Evolutionary conservation across 2,888 invertebrate species (phyloP), one percentile per base, ranked within the genome.

Genomic region (Trilocha varians): DNA sequence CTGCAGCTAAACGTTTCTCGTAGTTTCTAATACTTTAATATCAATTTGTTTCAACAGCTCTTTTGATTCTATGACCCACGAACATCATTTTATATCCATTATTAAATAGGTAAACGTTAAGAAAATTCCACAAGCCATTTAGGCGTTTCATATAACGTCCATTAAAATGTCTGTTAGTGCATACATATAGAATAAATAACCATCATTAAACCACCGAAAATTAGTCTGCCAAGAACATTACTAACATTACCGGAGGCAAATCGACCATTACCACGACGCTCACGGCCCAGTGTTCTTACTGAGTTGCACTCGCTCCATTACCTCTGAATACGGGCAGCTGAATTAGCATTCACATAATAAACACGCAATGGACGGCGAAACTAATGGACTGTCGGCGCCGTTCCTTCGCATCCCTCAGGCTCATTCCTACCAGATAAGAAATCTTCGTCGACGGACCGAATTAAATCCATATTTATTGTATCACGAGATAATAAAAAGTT

Each of bases 311-410:
- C 47, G 46, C 62, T 64, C 64, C 60, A 67, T 68, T 62, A 63
- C 48, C 62, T 61, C 58, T 64, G 65, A 62, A 61, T 65, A 55
- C 57, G 59, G 62, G 61, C 50, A 62, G 62, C 59, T 69, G 61
- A 70, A 76, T 78, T 78, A 76, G 64, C 69, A 68, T 74, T 66
- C 61, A 64, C 62, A 68, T 66, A 65, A 69, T 73, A 71, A 73
- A 75, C 72, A 73, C 70, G 77, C 73, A 74, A 76, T 78, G 78
- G 78, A 76, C 73, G 72, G 78, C 73, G 70, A 76, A 65, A 76
- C 78, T 76, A 78, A 78, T 80, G 78, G 73, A 76, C 75, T 77
- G 78, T 78, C 68, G 35, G 41, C 18, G 36, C 32, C 37, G 33
- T 17, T 38, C 43, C 45, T 47, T 38, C 48, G 44, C 48, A 42